A percentile compares a stretch with the other conserved stretches of the same genome.
phyloP scores from a whole-genome alignment of 2,113 vertebrate genomes.

The Pholis gunnellus region DNA sequence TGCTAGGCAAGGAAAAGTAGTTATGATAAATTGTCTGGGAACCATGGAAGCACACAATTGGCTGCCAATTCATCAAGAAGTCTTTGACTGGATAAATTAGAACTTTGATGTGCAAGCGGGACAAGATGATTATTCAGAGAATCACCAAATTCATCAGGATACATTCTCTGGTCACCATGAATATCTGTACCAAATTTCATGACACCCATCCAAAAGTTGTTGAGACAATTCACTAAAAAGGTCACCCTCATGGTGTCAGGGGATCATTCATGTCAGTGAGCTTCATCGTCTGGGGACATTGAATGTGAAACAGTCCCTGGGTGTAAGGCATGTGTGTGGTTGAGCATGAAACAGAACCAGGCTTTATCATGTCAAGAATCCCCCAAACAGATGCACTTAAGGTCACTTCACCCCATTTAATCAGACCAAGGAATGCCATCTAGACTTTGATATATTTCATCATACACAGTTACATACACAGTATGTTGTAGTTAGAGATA shows the following conservation, averaged over 20 bases:
- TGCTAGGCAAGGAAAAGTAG: not conserved
- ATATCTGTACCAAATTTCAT: not conserved
- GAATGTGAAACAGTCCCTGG: not conserved
- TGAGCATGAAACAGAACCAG: conserved; percentile 2
- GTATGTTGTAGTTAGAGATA: not conserved
- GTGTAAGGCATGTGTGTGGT: not conserved
- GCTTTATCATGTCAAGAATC: conserved; percentile 19
- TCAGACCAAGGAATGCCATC: not conserved
- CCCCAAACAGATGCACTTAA: not conserved
- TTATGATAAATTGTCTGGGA: not conserved
- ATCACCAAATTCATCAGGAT: not conserved
- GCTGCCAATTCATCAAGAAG: not conserved
- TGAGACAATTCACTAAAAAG: too few species aligned
- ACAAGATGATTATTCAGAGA: not conserved
- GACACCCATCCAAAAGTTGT: not conserved
- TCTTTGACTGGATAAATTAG: not conserved
- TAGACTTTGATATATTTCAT: not conserved
- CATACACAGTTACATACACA: not conserved
- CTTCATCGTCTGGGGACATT: not conserved
- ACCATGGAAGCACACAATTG: not conserved
- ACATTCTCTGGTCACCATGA: not conserved
- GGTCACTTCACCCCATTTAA: conserved; percentile 7
- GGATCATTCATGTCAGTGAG: not conserved
- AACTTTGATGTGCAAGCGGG: not conserved
- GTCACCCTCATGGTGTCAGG: not conserved